A percentile compares a stretch with the other conserved stretches of the same genome.
These are phyloP conservation scores for Sebastes variabilis DNA, from an alignment of 2,797 vertebrate genomes.

Conservation along the genomic window DNA sequence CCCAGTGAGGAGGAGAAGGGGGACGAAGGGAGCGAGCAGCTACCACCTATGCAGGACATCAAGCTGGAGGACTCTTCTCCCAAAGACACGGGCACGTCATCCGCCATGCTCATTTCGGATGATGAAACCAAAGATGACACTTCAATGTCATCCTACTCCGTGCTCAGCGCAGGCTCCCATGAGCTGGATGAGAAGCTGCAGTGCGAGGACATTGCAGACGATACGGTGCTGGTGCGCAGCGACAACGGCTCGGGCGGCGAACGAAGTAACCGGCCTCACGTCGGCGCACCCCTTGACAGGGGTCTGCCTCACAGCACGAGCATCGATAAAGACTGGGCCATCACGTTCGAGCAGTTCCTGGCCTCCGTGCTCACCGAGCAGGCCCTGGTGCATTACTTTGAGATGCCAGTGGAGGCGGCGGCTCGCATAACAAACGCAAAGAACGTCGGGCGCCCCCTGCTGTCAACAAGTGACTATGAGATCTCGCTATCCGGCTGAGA, in stretches of 20 bases:
- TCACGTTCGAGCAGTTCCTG: slow-evolving; percentile 97
- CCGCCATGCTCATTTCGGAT: slow-evolving; percentile 94
- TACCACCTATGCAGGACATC: slow-evolving; percentile 90
- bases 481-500: slow-evolving; percentile 91
- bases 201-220: slow-evolving; percentile 95
- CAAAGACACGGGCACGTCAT: slow-evolving; percentile 88
- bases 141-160: slow-evolving; percentile 97
- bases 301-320: slow-evolving; percentile 87
- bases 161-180: slow-evolving; percentile 94
- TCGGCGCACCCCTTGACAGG: slow-evolving; percentile 13
- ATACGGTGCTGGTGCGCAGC: slow-evolving; percentile 93
- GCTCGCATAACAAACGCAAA: slow-evolving; percentile 92
- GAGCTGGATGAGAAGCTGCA: slow-evolving; percentile 96
- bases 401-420: slow-evolving; percentile 92
- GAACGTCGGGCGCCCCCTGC: slow-evolving; percentile 87
- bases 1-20: slow-evolving; percentile 23
- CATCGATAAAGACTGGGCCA: slow-evolving; percentile 96
- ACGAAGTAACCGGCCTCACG: slow-evolving; percentile 55
- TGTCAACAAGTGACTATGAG: slow-evolving; percentile 93
- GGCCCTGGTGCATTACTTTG: slow-evolving; percentile 93
- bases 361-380: slow-evolving; percentile 96
- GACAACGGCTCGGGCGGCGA: slow-evolving; percentile 17
- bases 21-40: slow-evolving; percentile 69
- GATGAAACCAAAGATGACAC: slow-evolving; percentile 97
- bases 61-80: slow-evolving; percentile 94